Conservation (phyloP, 1,140 invertebrate genomes). For the Dinothrombium tinctorium region DNA sequence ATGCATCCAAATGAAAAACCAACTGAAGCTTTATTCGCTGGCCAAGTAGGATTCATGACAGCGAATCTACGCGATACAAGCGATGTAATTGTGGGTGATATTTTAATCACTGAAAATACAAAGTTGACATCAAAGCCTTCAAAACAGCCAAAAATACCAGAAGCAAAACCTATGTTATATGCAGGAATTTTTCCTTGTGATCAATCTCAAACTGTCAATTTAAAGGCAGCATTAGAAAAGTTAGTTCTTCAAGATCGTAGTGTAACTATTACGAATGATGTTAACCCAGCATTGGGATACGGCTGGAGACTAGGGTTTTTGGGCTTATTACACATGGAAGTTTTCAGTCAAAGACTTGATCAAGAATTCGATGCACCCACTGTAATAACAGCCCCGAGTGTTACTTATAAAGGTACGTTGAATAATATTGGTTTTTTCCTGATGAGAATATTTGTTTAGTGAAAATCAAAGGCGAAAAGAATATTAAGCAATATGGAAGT, state of each 20-base stretch:
- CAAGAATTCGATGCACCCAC: conserved; percentile 65
- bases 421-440: conserved; percentile 5
- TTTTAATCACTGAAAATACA: conserved; percentile 32
- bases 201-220: conserved; percentile 46
- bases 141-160: neutral
- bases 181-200: conserved; percentile 55
- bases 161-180: conserved; percentile 16
- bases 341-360: conserved; percentile 73
- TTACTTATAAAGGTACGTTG: conserved; percentile 51
- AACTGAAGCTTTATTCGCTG: conserved; percentile 43
- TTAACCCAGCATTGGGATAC: conserved; percentile 70
- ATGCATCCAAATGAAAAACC: conserved; percentile 47
- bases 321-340: conserved; percentile 83
- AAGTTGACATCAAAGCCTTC: neutral
- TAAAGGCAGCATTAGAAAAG: conserved; percentile 64
- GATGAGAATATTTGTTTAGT: conserved; percentile 27
- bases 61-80: conserved; percentile 52
- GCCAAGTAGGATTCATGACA: conserved; percentile 53
- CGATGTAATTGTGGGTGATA: conserved; percentile 65
- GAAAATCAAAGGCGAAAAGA: conserved; percentile 37
- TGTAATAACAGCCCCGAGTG: conserved; percentile 74
- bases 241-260: conserved; percentile 80
- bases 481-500: conserved; percentile 37
- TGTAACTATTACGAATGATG: conserved; percentile 48
- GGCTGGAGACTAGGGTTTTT: conserved; percentile 84